phyloP scores from a whole-genome alignment of 2,113 vertebrate genomes.

The Lamprologus sp. region DNA sequence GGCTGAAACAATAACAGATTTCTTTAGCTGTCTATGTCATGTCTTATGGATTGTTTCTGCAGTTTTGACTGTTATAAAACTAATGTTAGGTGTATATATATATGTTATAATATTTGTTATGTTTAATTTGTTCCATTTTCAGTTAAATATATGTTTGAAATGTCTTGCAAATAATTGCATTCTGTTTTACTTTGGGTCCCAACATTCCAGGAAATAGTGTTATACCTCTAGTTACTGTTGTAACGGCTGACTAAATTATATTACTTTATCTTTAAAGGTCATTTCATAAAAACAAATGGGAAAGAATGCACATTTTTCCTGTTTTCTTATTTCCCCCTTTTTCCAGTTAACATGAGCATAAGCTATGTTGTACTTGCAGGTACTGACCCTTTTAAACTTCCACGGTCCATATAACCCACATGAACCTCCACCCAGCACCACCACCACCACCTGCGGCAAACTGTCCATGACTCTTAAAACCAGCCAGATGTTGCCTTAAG shows the following conservation, averaged over 20 bases:
- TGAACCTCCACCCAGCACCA: constrained; percentile 39
- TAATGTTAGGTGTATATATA: not conserved
- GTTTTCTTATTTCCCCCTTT: not conserved
- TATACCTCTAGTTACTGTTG: not conserved
- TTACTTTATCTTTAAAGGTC: not conserved
- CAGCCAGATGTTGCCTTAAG: constrained; percentile 46
- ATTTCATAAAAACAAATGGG: not conserved
- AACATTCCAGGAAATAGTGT: not conserved
- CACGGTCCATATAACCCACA: constrained; percentile 54
- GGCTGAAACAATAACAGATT: not conserved
- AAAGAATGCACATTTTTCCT: not conserved
- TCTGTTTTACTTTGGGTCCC: not conserved
- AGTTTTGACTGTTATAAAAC: not conserved
- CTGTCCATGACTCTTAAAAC: constrained; percentile 59
- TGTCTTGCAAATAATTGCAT: not conserved
- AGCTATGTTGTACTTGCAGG: constrained; percentile 12
- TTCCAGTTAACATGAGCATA: not conserved
- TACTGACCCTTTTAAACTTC: constrained; percentile 60
- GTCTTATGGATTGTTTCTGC: not conserved
- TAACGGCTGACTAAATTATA: not conserved
- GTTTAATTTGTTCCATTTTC: not conserved
- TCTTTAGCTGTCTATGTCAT: not conserved
- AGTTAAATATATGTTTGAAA: not conserved
- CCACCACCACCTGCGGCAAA: constrained; percentile 51
- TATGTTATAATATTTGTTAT: not conserved